A percentile compares a stretch with the other conserved stretches of the same genome.
Evolutionary conservation across 1,140 invertebrate species (phyloP).

Genomic region (Microvelia longipes): DNA sequence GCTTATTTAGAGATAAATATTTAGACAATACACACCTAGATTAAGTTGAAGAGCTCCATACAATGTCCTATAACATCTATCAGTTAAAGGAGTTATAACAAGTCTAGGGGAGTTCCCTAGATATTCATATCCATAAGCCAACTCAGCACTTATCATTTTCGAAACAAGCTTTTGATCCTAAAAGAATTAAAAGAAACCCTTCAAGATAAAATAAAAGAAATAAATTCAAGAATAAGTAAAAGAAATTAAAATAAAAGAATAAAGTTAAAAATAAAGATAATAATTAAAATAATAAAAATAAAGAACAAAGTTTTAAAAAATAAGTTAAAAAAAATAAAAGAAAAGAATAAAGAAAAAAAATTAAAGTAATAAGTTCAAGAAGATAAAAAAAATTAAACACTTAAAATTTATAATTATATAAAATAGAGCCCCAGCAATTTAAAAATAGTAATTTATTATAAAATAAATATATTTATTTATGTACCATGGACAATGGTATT

Average conservation of each 20-base stretch:
- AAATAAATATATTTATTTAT: no score
- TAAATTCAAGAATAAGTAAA: neutral
- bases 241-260: neutral
- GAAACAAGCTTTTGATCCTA: neutral
- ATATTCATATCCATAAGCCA: slow-evolving; percentile 89
- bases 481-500: no score
- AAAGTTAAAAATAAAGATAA: neutral
- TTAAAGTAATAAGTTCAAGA: no score
- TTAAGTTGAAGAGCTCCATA: slow-evolving; percentile 79
- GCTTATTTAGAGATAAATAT: no score
- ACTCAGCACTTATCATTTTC: slow-evolving; percentile 33
- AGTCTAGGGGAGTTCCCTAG: slow-evolving; percentile 73
- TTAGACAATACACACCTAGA: no score
- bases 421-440: no score
- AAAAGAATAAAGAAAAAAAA: neutral
- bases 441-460: no score
- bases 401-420: no score
- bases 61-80: slow-evolving; percentile 80
- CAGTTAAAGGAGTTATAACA: slow-evolving; percentile 77
- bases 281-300: neutral
- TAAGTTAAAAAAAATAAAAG: neutral
- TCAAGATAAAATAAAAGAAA: neutral
- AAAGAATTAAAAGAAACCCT: neutral
- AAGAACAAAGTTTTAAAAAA: neutral
- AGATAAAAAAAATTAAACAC: no score